phyloP scores from a whole-genome alignment of 2,113 vertebrate genomes.

The Aix galericulata region DNA sequence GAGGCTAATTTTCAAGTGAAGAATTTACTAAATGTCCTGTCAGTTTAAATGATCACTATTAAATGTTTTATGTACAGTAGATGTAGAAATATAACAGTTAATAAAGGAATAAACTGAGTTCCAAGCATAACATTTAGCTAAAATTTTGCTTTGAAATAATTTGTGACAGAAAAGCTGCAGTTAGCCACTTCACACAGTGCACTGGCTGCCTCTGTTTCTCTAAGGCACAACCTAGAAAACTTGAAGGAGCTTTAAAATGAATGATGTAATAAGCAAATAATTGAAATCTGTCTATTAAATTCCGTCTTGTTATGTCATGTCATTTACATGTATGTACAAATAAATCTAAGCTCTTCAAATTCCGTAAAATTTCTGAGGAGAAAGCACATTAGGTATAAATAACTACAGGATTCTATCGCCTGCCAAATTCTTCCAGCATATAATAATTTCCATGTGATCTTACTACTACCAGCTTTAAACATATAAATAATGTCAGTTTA shows the following conservation, averaged over 20 bases:
- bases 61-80: slow-evolving; percentile 68
- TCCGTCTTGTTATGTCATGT: slow-evolving; percentile 57
- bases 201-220: slow-evolving; percentile 47
- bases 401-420: slow-evolving; percentile 48
- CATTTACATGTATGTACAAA: slow-evolving; percentile 61
- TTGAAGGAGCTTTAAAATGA: slow-evolving; percentile 60
- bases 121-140: slow-evolving; percentile 71
- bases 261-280: slow-evolving; percentile 70
- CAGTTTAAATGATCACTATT: slow-evolving; percentile 61
- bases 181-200: slow-evolving; percentile 59
- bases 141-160: slow-evolving; percentile 70
- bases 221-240: slow-evolving; percentile 47
- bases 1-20: slow-evolving; percentile 57
- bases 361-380: slow-evolving; percentile 62
- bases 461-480: slow-evolving; percentile 34
- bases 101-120: slow-evolving; percentile 58
- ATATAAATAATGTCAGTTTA: slow-evolving; percentile 49
- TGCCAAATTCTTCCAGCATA: slow-evolving; percentile 65
- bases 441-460: slow-evolving; percentile 74
- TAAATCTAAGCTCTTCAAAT: slow-evolving; percentile 68
- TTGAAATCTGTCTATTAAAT: slow-evolving; percentile 64
- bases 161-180: slow-evolving; percentile 61
- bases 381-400: slow-evolving; percentile 65
- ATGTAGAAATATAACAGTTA: slow-evolving; percentile 69
- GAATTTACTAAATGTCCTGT: slow-evolving; percentile 60